Percentiles rank a stretch among this genome's conserved stretches.
Conservation (phyloP, 2,888 invertebrate genomes). For the Cheilosia scutellata region DNA sequence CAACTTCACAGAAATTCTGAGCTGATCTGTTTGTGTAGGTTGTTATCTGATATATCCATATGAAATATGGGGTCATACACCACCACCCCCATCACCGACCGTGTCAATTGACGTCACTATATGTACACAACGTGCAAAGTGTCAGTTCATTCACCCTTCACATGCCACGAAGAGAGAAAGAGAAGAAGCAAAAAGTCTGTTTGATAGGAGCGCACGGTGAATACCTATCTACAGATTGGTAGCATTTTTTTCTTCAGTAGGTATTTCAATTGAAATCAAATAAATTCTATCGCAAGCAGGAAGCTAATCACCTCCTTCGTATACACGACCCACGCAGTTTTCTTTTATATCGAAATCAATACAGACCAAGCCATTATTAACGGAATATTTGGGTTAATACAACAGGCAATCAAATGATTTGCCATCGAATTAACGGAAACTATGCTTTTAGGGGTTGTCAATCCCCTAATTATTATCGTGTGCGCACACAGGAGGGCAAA, state of each 20-base stretch:
- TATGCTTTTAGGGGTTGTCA: constrained; percentile 38
- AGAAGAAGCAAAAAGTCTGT: constrained; percentile 14
- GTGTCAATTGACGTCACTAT: constrained; percentile 73
- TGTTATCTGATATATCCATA: constrained; percentile 43
- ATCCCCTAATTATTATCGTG: constrained; percentile 61
- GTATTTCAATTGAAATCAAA: constrained; percentile 21
- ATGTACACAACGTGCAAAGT: constrained; percentile 47
- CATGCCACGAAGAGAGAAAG: neutral
- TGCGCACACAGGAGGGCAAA: constrained; percentile 45
- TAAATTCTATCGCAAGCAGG: constrained; percentile 32
- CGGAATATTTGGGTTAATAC: constrained; percentile 56
- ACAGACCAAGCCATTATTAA: constrained; percentile 8
- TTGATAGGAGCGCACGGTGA: constrained; percentile 13
- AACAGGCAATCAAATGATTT: constrained; percentile 54
- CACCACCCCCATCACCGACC: constrained; percentile 42
- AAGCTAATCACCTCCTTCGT: neutral
- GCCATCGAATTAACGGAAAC: constrained; percentile 36
- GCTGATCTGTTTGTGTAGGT: constrained; percentile 19
- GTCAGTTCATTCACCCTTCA: constrained; percentile 68
- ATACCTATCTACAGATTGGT: constrained; percentile 38
- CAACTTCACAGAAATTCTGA: constrained; percentile 2
- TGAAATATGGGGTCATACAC: constrained; percentile 52
- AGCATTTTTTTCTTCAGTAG: constrained; percentile 2
- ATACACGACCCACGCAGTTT: constrained; percentile 5
- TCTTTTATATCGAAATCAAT: constrained; percentile 17